Percentiles rank a stretch among this genome's conserved stretches.
These are phyloP conservation scores for Polypterus senegalus DNA, from an alignment of 2,113 vertebrate genomes.

Conservation along the genomic window DNA sequence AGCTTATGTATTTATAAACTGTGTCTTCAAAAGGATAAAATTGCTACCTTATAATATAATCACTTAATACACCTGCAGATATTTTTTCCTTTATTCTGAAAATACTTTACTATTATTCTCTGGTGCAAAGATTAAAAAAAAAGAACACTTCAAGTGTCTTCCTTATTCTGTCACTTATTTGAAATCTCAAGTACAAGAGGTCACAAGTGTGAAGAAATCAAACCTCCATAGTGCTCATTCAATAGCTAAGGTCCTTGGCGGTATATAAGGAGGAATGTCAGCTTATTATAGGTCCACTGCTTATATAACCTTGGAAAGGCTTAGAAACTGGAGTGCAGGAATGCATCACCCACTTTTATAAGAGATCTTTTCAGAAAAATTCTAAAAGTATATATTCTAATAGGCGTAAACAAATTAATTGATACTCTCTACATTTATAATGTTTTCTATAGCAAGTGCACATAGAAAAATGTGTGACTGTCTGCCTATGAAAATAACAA, in stretches of 20 bases:
- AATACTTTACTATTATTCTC: background rate
- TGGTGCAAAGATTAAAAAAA: background rate
- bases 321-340: background rate
- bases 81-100: background rate
- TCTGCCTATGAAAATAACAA: no score
- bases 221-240: background rate
- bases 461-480: no score
- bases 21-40: no score
- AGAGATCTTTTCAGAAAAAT: no score
- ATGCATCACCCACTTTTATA: no score
- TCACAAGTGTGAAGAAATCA: background rate
- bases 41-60: background rate
- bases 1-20: no score
- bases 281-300: background rate
- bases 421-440: no score
- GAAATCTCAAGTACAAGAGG: background rate
- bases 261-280: background rate
- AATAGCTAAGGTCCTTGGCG: background rate
- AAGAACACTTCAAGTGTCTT: background rate
- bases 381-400: no score
- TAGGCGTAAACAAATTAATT: no score
- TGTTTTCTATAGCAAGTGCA: no score
- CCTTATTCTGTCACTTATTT: background rate
- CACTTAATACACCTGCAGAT: background rate
- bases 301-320: background rate